Evolutionary conservation across 2,113 vertebrate species (phyloP).

Genomic region (Chionis minor): DNA sequence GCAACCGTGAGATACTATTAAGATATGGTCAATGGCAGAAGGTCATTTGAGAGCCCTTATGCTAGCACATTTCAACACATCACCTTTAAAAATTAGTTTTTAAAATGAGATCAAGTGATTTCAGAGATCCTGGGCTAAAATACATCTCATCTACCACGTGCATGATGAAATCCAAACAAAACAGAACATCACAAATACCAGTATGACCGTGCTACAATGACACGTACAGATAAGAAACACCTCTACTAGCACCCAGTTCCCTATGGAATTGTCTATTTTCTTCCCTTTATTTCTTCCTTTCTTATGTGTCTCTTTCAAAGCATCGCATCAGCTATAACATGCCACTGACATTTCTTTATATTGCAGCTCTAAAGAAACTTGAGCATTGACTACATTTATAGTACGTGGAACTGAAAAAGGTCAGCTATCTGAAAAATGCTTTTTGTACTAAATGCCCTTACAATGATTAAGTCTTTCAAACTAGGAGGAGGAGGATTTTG

Average conservation of each 20-base stretch:
- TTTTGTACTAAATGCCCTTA: not conserved
- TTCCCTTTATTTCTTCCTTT: not conserved
- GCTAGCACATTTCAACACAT: not conserved
- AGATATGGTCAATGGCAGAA: not conserved
- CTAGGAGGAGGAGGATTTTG: not conserved
- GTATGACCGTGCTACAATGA: not conserved
- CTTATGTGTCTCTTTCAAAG: not conserved
- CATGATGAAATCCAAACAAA: not conserved
- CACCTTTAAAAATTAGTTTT: not conserved
- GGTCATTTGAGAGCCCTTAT: not conserved
- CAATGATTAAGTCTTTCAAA: not conserved
- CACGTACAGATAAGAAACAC: not conserved
- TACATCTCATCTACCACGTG: not conserved
- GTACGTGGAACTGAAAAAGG: not conserved
- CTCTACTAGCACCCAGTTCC: not conserved
- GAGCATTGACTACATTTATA: not conserved
- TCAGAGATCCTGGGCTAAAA: not conserved
- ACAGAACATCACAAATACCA: not conserved
- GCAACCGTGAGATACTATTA: not conserved
- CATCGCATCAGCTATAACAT: not conserved
- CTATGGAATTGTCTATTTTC: not conserved
- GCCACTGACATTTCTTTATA: not conserved
- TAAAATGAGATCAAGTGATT: not conserved
- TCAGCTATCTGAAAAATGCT: not conserved
- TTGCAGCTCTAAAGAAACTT: not conserved